Conservation (phyloP, 2,113 vertebrate species). For the Cynoglossus semilaevis region DNA sequence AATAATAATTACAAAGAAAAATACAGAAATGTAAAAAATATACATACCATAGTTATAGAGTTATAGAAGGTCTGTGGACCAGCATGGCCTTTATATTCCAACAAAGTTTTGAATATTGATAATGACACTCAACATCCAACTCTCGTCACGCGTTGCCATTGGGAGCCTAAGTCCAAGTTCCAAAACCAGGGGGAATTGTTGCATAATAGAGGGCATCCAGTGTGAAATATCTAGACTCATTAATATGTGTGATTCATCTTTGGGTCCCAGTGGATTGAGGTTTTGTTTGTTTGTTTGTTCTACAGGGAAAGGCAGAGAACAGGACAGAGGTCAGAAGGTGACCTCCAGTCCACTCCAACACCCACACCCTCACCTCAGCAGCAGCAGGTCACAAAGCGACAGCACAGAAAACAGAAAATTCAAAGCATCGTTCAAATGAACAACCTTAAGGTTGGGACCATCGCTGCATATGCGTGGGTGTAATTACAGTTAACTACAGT, state of each 20-base stretch:
- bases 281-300: constrained; percentile 16
- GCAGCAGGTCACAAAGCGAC: constrained; percentile 55
- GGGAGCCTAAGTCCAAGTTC: no score
- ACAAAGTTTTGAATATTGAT: no score
- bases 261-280: background rate
- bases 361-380: constrained; percentile 64
- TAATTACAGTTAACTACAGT: background rate
- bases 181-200: no score
- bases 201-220: no score
- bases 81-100: no score
- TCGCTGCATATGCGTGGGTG: background rate
- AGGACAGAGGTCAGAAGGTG: constrained; percentile 46
- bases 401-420: constrained; percentile 49
- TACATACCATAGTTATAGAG: no score
- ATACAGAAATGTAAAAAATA: no score
- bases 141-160: no score
- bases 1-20: no score
- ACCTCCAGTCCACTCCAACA: constrained; percentile 23
- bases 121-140: no score
- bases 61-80: no score
- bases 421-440: constrained; percentile 57
- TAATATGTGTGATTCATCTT: background rate
- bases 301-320: constrained; percentile 75
- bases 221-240: no score
- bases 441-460: constrained; percentile 66